Evolutionary conservation across 2,113 vertebrate genomes (phyloP), one percentile per base, ranked within the genome.

Genomic region (Apistogramma diplotaenia): DNA sequence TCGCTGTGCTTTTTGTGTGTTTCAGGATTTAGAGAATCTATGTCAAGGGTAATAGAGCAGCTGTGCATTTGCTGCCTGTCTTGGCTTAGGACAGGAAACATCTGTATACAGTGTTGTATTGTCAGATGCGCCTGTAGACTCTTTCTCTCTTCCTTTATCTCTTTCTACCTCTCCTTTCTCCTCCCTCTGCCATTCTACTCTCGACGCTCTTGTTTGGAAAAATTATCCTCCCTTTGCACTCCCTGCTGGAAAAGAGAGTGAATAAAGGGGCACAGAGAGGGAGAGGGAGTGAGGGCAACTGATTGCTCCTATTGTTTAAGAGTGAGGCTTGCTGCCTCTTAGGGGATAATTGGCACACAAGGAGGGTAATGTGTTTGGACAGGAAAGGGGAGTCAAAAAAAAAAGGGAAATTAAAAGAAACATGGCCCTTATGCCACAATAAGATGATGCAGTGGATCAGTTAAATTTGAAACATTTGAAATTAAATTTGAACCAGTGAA

Each of bases 271-370:
- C 83, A 81, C 72, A 79, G 76, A 53, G 83, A 74, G 75, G 75
- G 83, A 79, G 87, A 81, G 79, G 81, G 76, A 78, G 85, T 89
- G 85, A 85, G 89, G 92, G 86, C 89, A 86, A 85, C 92, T 95
- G 94, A 95, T 95, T 95, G 94, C 92, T 90, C 90, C 93, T 91
- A 94, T 95, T 95, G 94, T 95, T 89, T 94, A 93, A 91, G 85
- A 91, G 85, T 89, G 89, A 93, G 84, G 86, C 90, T 90, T 89
- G 84, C 82, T 88, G 89, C 90, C 92, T 92, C 92, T 93, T 91
- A 90, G 84, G 84, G 87, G 90, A 93, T 94, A 94, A 94, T 94
- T 95, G 93, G 76, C 83, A 87, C 87, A 91, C 90, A 90, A 93
- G 86, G 89, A 92, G 93, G 89, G 91, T 91, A 92, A 92, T 93